Base-by-base conservation (phyloP, 2,888 invertebrate genomes). In the Criorhina ranunculi region DNA sequence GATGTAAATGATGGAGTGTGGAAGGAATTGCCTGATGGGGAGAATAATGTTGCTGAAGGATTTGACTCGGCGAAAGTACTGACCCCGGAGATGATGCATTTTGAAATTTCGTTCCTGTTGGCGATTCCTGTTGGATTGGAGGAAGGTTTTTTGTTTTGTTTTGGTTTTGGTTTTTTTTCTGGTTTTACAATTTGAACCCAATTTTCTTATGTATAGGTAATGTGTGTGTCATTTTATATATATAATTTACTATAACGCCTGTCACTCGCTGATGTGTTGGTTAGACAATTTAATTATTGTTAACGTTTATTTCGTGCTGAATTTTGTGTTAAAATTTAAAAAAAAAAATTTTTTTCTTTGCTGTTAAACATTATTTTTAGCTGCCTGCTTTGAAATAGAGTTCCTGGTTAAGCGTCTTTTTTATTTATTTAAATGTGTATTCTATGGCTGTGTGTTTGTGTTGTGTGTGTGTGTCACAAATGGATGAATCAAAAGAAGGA, bases 11-110 rank as follows among this genome's bases (percentile, higher is more conserved):
- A 81, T 89, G 88, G 33, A 87, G 79, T 42, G 87, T 87, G 15
- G 88, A 88, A 79, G 88, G 88, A 86, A 89, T 89, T 87, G 88
- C 88, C 87, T 89, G 90, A 64, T 87, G 87, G 64, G 78, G 87
- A 82, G 86, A 88, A 86, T 88, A 88, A 81, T 88, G 90, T 80
- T 88, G 88, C 77, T 88, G 88, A 88, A 88, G 89, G 37, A 88
- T 87, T 87, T 89, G 90, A 87, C 88, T 90, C 82, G 91, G 88
- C 87, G 91, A 89, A 87, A 90, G 88, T 86, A 90, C 81, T 37
- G 90, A 88, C 67, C 86, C 86, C 87, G 75, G 80, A 55, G 80
- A 75, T 11, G 69, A 24, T 46, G 85, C 62, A 59, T 85, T 85
- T 88, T 89, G 89, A 70, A 87, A 88, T 87, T 90, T 90, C 83